Evolutionary conservation across 2,888 invertebrate species (phyloP).

Genomic region (Dascillus cervinus): DNA sequence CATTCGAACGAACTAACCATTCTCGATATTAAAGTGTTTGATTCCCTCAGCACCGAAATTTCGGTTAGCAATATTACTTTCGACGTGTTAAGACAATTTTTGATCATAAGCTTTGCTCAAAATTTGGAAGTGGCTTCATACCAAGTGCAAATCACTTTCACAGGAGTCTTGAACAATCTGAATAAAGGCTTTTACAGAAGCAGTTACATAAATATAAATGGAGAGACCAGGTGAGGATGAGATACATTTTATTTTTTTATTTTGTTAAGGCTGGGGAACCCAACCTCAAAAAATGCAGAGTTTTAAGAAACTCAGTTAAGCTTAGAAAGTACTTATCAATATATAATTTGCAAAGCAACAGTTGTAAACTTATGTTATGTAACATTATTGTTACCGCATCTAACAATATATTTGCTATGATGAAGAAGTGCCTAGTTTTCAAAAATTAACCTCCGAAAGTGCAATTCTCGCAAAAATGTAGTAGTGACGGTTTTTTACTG

Average conservation of each 20-base stretch:
- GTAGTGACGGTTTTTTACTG: too few relatives aligned
- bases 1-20: conserved; percentile 6
- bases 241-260: conserved; percentile 1
- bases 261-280: too few relatives aligned
- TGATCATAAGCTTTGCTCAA: not conserved
- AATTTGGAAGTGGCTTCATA: not conserved
- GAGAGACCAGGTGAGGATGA: conserved; percentile 6
- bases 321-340: not conserved
- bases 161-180: conserved; percentile 29
- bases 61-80: not conserved
- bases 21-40: conserved; percentile 1
- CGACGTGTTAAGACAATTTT: conserved; percentile 5
- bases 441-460: too few relatives aligned
- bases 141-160: conserved; percentile 13
- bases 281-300: conserved; percentile 1
- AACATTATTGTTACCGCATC: too few relatives aligned
- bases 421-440: too few relatives aligned
- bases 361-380: not conserved
- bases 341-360: not conserved
- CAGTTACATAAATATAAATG: conserved; percentile 32
- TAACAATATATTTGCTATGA: too few relatives aligned
- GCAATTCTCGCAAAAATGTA: too few relatives aligned
- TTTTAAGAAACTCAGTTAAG: not conserved
- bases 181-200: conserved; percentile 44
- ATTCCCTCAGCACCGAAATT: not conserved